phyloP scores from a whole-genome alignment of 2,888 invertebrate species.

The Tachina fera region DNA sequence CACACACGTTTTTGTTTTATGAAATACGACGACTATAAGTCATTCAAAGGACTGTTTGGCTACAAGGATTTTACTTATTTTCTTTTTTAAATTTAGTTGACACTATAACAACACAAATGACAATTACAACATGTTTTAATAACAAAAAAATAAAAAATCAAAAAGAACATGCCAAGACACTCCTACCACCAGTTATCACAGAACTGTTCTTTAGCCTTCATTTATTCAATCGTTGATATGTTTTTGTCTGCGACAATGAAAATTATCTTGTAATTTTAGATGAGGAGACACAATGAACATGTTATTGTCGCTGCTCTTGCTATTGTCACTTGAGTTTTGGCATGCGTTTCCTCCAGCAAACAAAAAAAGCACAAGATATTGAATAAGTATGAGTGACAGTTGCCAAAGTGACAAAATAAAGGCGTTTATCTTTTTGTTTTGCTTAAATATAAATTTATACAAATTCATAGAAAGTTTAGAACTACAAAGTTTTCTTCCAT shows the following conservation, averaged over 20 bases:
- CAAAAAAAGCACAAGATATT: not conserved
- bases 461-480: no score
- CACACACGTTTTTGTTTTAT: not conserved
- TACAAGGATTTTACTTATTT: not conserved
- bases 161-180: slow-evolving; percentile 1
- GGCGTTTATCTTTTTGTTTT: slow-evolving; percentile 35
- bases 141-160: not conserved
- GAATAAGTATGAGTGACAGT: not conserved
- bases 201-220: slow-evolving; percentile 9
- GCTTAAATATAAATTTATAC: no score
- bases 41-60: slow-evolving; percentile 12
- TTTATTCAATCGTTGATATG: slow-evolving; percentile 30
- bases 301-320: not conserved
- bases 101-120: not conserved
- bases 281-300: slow-evolving; percentile 12
- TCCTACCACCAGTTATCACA: not conserved
- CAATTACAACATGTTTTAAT: slow-evolving; percentile 6
- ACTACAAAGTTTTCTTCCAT: no score
- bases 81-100: not conserved
- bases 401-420: slow-evolving; percentile 38
- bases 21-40: not conserved
- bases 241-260: slow-evolving; percentile 52
- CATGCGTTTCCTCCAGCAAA: slow-evolving; percentile 20
- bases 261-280: slow-evolving; percentile 60
- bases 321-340: slow-evolving; percentile 31